Base-by-base conservation (phyloP, 1,140 invertebrate species). In the Bombus confusus region DNA sequence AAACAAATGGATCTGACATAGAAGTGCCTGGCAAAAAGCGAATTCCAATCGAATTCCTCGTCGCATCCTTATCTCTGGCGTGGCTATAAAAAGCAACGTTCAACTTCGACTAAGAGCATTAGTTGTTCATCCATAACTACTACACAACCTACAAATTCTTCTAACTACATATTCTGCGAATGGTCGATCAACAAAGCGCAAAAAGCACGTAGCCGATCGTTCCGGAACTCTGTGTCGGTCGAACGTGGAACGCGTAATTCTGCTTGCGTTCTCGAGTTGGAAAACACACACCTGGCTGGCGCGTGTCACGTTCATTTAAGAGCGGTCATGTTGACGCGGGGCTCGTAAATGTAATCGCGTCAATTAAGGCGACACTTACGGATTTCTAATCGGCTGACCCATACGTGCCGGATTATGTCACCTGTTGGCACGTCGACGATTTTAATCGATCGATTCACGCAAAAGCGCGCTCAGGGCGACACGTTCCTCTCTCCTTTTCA, bases 371-470 rank as follows among this genome's bases (percentile, higher is more conserved):
- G 80, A 86, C 89, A 81, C 83, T 81, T 68, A 43, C 34, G 68
- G 73, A 90, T 90, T 90, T 77, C 87, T 88, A 88, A 90, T 90
- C 83, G 72, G 12, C 18, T 43, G 71, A 57, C 34, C 69, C 68
- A 43, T 41, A 62, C 47, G 41, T 79, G 52, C 59, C 64, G 59
- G 69, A 89, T 88, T 79, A 88, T 88, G 78, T 86, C 82, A 82
- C 47, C 72, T 47, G 72, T 66, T 76, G 86, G 78, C 41, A 52
- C 57, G 71, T 52, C 6, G 52, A 43, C 69, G 52, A 89, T 83
- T 89, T 89, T 86, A 87, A 87, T 86, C 83, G 62, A 86, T 82
- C 37, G 69, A 81, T 81, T 57, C 25, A 43, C 62, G 66, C 75
- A 39, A 79, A 15, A 31, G 64, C 41, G 47, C 41, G 47, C 39